These are phyloP conservation scores for Macrotrachela quadricornifera DNA, from an alignment of 1,140 invertebrate genomes.

Conservation along the genomic window DNA sequence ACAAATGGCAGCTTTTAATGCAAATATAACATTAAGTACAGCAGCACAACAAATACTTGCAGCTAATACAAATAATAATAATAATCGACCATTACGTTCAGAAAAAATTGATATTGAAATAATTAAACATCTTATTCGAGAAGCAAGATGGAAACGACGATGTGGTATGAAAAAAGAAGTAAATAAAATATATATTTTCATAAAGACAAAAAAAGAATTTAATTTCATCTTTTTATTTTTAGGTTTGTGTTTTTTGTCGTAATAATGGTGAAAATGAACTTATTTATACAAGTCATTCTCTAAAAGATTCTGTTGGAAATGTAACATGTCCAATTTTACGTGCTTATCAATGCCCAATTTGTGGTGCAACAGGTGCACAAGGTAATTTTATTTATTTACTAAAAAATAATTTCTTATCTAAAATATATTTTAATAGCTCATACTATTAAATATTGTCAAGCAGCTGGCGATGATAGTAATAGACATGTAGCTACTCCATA, in stretches of 20 bases:
- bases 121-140: conserved; percentile 4
- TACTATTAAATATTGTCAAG: conserved; percentile 11
- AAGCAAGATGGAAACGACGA: conserved; percentile 1
- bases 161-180: conserved; percentile 7
- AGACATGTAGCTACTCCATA: too few relatives aligned
- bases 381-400: conserved; percentile 11
- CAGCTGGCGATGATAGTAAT: too few relatives aligned
- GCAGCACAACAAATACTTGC: too few relatives aligned
- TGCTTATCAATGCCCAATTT: conserved; percentile 10
- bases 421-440: not conserved
- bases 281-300: conserved; percentile 7
- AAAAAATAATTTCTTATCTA: too few relatives aligned
- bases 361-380: conserved; percentile 8
- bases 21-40: too few relatives aligned
- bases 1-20: too few relatives aligned
- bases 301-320: conserved; percentile 5
- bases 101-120: conserved; percentile 3
- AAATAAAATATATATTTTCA: too few relatives aligned
- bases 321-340: conserved; percentile 9
- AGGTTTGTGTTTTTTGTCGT: conserved; percentile 10
- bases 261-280: conserved; percentile 9
- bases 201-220: too few relatives aligned
- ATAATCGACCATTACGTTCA: not conserved
- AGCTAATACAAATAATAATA: too few relatives aligned
- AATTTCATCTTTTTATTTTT: too few relatives aligned